phyloP scores from a whole-genome alignment of 23 tunicate species.

The Trididemnum clinides region DNA sequence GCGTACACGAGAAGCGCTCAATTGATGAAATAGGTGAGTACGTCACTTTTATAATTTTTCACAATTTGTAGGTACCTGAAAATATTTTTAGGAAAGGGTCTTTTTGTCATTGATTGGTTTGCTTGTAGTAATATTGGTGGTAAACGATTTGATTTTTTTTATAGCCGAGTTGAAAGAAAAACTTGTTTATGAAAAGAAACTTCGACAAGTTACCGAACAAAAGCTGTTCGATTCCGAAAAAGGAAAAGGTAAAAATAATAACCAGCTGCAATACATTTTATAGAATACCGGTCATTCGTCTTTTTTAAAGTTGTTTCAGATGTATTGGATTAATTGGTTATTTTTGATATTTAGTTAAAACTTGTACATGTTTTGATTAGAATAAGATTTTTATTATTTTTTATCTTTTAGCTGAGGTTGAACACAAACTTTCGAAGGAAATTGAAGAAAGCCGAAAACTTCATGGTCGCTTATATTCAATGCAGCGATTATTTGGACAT shows the following conservation, averaged over 20 bases:
- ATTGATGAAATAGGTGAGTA: constrained; percentile 66
- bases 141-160: background rate
- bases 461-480: constrained; percentile 38
- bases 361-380: background rate
- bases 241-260: constrained; percentile 49
- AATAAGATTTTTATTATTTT: background rate
- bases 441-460: constrained; percentile 48
- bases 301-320: background rate
- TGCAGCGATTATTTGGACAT: constrained; percentile 55
- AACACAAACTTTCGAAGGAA: constrained; percentile 29
- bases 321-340: background rate
- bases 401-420: constrained; percentile 38
- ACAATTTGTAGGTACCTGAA: background rate
- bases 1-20: constrained; percentile 62
- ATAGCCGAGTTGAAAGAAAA: constrained; percentile 69
- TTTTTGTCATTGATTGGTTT: background rate
- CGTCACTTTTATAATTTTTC: background rate
- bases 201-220: constrained; percentile 52
- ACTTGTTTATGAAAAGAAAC: constrained; percentile 48
- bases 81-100: background rate
- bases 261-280: background rate
- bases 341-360: background rate
- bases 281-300: background rate
- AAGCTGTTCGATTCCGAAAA: constrained; percentile 60
- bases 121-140: background rate